Conservation (phyloP, 2,797 vertebrate species). For the Coregonus suidteri region DNA sequence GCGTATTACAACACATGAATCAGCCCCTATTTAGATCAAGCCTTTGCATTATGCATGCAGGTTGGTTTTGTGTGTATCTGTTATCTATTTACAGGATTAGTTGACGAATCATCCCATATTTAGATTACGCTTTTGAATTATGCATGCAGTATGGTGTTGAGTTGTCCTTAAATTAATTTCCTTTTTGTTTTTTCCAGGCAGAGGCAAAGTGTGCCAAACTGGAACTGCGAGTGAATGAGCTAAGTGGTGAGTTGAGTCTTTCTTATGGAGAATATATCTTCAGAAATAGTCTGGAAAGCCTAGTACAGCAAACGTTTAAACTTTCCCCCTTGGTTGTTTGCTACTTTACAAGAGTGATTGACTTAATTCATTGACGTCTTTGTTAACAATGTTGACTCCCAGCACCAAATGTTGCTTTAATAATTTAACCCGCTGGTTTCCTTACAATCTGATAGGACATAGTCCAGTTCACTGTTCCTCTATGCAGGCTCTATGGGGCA, state of each 20-base stretch:
- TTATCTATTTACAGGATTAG: too few species aligned
- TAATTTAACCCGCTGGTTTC: slow-evolving; percentile 9
- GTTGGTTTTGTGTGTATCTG: too few species aligned
- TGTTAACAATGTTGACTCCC: neutral
- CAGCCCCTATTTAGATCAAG: neutral
- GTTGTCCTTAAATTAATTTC: neutral
- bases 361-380: too few species aligned
- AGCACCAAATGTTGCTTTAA: slow-evolving; percentile 2
- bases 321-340: neutral
- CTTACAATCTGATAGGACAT: slow-evolving; percentile 3
- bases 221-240: slow-evolving; percentile 59
- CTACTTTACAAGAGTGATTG: too few species aligned
- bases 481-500: slow-evolving; percentile 1
- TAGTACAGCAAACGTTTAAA: neutral
- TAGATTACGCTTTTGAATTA: neutral
- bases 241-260: slow-evolving; percentile 69
- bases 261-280: neutral
- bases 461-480: slow-evolving; percentile 5
- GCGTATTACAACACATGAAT: neutral
- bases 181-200: slow-evolving; percentile 35
- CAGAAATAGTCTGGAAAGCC: neutral
- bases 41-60: too few species aligned
- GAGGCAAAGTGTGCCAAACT: slow-evolving; percentile 39
- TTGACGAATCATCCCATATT: too few species aligned
- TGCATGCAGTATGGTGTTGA: neutral